phyloP scores from a whole-genome alignment of 2,113 vertebrate genomes.

The Anser brachyrhynchus region DNA sequence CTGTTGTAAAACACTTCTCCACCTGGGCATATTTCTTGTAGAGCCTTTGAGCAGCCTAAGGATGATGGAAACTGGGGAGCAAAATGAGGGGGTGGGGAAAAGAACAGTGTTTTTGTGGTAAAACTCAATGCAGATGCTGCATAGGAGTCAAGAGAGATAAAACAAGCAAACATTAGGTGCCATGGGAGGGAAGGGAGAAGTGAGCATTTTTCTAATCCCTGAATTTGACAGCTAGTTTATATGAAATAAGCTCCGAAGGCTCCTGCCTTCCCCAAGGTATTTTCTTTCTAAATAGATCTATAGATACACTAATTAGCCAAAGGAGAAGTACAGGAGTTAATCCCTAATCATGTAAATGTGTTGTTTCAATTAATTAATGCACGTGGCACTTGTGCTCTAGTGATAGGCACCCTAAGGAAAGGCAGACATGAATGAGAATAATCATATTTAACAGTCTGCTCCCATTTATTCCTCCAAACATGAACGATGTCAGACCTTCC shows the following conservation, averaged over 20 bases:
- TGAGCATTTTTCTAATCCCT: neutral
- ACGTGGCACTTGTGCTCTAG: constrained; percentile 36
- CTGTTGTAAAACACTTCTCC: neutral
- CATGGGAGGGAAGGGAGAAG: constrained; percentile 20
- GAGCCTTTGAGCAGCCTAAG: neutral
- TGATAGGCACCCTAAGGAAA: constrained; percentile 55
- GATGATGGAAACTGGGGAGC: neutral
- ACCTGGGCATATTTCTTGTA: neutral
- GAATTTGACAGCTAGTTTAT: constrained; percentile 32
- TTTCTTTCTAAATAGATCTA: constrained; percentile 57
- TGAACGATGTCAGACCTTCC: neutral
- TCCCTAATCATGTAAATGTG: constrained; percentile 60
- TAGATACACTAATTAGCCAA: constrained; percentile 65
- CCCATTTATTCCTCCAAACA: neutral
- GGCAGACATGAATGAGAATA: neutral
- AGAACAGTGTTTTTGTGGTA: neutral
- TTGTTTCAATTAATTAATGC: constrained; percentile 67
- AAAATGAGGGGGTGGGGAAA: neutral
- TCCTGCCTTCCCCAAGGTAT: constrained; percentile 35
- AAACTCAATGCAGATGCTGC: neutral
- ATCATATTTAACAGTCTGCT: constrained; percentile 2
- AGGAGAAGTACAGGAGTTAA: constrained; percentile 53
- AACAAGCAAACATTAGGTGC: constrained; percentile 14
- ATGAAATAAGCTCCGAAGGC: constrained; percentile 27
- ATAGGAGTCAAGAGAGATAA: constrained; percentile 2